Conservation (phyloP, 2,113 vertebrate genomes). For the Phyllostomus discolor region DNA sequence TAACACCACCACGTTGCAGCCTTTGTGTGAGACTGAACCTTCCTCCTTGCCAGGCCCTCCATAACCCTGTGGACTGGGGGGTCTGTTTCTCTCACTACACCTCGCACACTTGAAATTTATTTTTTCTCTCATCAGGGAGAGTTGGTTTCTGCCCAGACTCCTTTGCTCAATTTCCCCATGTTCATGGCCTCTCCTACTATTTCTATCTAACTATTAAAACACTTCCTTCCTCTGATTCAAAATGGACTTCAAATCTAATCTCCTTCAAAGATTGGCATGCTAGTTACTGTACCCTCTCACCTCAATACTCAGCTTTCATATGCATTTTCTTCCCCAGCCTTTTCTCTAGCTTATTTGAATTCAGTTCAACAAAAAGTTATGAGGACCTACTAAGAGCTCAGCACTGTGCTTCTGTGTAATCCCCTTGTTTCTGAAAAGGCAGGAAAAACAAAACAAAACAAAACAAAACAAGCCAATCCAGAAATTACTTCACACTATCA, state of each 20-base stretch:
- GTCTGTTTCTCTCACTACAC: not conserved
- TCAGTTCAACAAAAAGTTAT: not conserved
- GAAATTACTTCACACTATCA: conserved; percentile 26
- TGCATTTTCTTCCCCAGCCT: not conserved
- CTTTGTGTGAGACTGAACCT: not conserved
- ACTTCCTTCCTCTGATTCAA: conserved; percentile 60
- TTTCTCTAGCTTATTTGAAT: not conserved
- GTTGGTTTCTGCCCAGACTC: conserved; percentile 9
- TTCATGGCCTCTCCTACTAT: not conserved
- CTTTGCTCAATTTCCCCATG: conserved; percentile 24
- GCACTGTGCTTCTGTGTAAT: not conserved
- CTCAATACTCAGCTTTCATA: not conserved
- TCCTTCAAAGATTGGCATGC: not conserved
- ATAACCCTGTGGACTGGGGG: too few species aligned
- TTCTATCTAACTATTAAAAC: conserved; percentile 3
- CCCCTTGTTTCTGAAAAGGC: not conserved
- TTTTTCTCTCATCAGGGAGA: not conserved
- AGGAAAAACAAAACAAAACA: not conserved
- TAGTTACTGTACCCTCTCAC: not conserved
- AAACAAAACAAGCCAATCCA: not conserved
- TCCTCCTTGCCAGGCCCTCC: not conserved
- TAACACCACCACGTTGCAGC: not conserved
- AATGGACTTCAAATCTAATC: conserved; percentile 47
- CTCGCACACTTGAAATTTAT: not conserved
- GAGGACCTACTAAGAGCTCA: not conserved